phyloP scores from a whole-genome alignment of 2,888 invertebrate species.

The Melanotus villosus region DNA sequence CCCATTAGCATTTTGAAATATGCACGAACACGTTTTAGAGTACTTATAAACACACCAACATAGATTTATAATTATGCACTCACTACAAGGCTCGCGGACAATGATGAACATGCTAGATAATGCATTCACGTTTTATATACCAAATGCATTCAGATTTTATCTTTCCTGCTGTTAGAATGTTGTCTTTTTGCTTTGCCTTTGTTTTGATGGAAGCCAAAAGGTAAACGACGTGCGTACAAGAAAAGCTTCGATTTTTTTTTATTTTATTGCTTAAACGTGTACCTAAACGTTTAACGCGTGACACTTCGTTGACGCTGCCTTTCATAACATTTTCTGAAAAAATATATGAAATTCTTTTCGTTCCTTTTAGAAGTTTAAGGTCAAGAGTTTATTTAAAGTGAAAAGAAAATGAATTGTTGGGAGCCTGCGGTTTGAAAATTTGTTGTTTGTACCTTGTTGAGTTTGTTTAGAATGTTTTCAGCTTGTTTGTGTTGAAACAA shows the following conservation, averaged over 20 bases:
- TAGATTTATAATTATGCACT: conserved; percentile 35
- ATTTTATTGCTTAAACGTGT: too few relatives aligned
- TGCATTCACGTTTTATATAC: background rate
- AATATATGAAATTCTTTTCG: conserved; percentile 27
- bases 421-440: too few relatives aligned
- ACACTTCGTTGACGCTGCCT: conserved; percentile 24
- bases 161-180: background rate
- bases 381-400: too few relatives aligned
- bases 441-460: too few relatives aligned
- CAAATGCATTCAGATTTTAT: background rate
- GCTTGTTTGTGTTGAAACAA: too few relatives aligned
- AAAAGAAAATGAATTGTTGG: too few relatives aligned
- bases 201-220: too few relatives aligned
- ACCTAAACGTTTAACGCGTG: too few relatives aligned
- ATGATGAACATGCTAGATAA: background rate
- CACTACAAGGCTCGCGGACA: conserved; percentile 5
- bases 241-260: too few relatives aligned
- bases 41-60: conserved; percentile 20
- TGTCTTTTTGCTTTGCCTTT: too few relatives aligned
- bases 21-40: conserved; percentile 28
- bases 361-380: background rate
- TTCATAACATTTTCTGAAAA: conserved; percentile 32
- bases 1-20: conserved; percentile 28
- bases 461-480: too few relatives aligned
- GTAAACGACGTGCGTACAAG: too few relatives aligned